phyloP scores from a whole-genome alignment of 1,140 invertebrate species.

The Cotesia chilonis region DNA sequence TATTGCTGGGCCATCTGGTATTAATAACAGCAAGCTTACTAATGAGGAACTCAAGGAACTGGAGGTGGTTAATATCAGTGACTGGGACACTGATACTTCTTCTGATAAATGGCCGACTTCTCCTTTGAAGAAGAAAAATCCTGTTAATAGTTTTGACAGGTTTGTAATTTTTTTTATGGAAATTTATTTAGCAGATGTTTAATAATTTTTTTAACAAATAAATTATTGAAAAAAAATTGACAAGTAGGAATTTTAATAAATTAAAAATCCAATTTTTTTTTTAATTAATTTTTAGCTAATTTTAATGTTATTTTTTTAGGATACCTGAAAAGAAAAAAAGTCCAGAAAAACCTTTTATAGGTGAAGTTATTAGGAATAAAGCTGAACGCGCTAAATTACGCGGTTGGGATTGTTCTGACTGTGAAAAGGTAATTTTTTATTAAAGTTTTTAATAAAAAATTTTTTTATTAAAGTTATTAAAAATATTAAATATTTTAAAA shows the following conservation, averaged over 20 bases:
- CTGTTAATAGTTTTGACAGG: conserved; percentile 32
- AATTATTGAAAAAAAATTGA: too few relatives aligned
- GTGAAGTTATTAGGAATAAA: conserved; percentile 55
- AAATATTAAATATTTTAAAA: not conserved
- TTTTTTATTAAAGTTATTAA: not conserved
- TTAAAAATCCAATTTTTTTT: too few relatives aligned
- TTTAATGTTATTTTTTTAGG: not conserved
- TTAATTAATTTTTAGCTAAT: not conserved
- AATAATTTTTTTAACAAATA: too few relatives aligned
- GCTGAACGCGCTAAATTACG: conserved; percentile 54
- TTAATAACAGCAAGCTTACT: not conserved
- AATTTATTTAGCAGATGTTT: too few relatives aligned
- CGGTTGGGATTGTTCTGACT: conserved; percentile 60
- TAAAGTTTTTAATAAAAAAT: too few relatives aligned
- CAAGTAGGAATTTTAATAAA: too few relatives aligned
- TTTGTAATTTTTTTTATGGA: conserved; percentile 42
- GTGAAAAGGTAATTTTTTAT: conserved; percentile 52
- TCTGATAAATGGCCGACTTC: conserved; percentile 32
- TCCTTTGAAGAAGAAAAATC: conserved; percentile 36
- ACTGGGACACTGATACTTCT: conserved; percentile 34
- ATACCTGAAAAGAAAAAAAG: conserved; percentile 38
- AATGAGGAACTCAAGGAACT: conserved; percentile 20
- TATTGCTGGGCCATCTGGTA: not conserved
- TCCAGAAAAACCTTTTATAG: conserved; percentile 48
- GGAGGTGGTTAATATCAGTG: conserved; percentile 13